Conservation (phyloP, 2,797 vertebrate genomes). For the Salarias fasciatus region DNA sequence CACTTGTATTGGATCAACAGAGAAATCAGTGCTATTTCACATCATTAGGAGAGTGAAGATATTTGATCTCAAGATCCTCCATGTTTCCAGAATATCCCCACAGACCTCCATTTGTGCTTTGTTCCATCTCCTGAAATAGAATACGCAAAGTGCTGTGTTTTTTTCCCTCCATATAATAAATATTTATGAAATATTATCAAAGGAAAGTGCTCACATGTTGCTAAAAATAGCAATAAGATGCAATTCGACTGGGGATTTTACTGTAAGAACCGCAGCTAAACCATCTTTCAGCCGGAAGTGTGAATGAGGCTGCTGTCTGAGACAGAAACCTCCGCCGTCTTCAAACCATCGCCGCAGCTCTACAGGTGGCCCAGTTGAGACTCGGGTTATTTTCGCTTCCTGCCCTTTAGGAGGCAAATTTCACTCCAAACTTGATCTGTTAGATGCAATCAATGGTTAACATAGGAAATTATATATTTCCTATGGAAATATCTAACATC, state of each 20-base stretch:
- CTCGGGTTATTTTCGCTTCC: slow-evolving; percentile 4
- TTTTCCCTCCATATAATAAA: slow-evolving; percentile 50
- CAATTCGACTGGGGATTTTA: slow-evolving; percentile 25
- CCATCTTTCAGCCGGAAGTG: slow-evolving; percentile 25
- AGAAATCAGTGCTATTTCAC: slow-evolving; percentile 14
- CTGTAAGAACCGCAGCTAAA: slow-evolving; percentile 44
- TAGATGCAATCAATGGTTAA: no score
- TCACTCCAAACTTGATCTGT: no score
- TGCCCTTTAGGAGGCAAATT: no score
- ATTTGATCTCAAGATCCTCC: slow-evolving; percentile 15
- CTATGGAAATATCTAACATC: no score
- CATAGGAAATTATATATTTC: no score
- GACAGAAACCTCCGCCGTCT: slow-evolving; percentile 16
- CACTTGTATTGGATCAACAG: neutral
- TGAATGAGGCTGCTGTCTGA: slow-evolving; percentile 15
- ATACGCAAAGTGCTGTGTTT: slow-evolving; percentile 32
- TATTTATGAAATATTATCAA: slow-evolving; percentile 69
- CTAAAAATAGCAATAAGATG: slow-evolving; percentile 59
- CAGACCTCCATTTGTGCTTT: slow-evolving; percentile 26
- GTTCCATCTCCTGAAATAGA: slow-evolving; percentile 35
- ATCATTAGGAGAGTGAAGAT: slow-evolving; percentile 7
- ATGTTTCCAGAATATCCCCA: neutral
- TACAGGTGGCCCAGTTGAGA: slow-evolving; percentile 3
- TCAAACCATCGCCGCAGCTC: slow-evolving; percentile 1
- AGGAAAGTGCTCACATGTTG: slow-evolving; percentile 38